Percentiles rank a stretch among this genome's conserved stretches.
These are phyloP conservation scores for Vidua chalybeata DNA, from an alignment of 2,113 vertebrate species.

Conservation along the genomic window DNA sequence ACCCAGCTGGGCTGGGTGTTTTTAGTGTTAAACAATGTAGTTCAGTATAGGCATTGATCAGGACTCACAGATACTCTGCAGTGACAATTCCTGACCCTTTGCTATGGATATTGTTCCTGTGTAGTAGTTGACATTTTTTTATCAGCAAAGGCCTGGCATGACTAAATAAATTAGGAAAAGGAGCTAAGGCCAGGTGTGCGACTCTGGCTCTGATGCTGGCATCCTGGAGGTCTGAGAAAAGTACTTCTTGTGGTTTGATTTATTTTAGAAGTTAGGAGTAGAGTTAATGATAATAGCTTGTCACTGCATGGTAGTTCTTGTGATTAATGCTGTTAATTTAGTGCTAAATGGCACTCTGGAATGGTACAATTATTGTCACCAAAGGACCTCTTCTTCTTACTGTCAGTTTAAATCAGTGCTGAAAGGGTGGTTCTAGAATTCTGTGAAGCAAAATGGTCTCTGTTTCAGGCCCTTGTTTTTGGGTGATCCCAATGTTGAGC, in stretches of 20 bases:
- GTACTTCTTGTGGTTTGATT: neutral
- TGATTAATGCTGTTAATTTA: neutral
- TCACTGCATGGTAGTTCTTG: neutral
- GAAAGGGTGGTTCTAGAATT: neutral
- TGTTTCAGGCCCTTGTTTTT: slow-evolving; percentile 83
- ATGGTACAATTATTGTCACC: neutral
- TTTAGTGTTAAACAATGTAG: neutral
- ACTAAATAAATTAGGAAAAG: neutral
- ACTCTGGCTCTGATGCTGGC: neutral
- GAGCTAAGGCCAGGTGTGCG: neutral
- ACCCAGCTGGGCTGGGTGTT: neutral
- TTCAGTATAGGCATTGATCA: neutral
- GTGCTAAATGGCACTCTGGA: neutral
- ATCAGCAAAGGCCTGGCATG: neutral
- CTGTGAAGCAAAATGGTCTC: neutral
- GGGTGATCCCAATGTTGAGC: slow-evolving; percentile 85
- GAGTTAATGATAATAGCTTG: neutral
- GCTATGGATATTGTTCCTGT: neutral
- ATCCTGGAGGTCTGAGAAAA: neutral
- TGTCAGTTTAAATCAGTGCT: neutral
- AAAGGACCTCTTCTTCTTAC: neutral
- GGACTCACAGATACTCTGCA: neutral
- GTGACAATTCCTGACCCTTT: neutral
- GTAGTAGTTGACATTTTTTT: neutral
- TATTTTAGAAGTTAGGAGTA: neutral